These are phyloP conservation scores for Sphaerophoria rueppellii DNA, from an alignment of 2,888 invertebrate genomes.

Conservation along the genomic window DNA sequence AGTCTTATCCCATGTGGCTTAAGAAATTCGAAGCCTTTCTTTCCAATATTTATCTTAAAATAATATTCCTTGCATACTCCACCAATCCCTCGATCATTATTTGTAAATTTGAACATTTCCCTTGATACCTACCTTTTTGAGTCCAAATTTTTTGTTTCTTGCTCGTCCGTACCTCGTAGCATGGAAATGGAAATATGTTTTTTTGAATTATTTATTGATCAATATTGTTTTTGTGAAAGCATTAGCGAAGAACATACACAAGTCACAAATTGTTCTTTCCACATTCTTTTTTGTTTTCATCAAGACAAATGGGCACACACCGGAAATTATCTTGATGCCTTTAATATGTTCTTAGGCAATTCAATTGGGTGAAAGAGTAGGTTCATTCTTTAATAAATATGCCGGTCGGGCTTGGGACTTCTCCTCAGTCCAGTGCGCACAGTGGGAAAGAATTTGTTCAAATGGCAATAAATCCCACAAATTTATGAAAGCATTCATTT, in stretches of 20 bases:
- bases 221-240: constrained; percentile 25
- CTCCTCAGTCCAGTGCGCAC: neutral
- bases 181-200: neutral
- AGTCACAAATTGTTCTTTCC: neutral
- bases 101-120: neutral
- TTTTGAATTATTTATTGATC: constrained; percentile 26
- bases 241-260: constrained; percentile 20
- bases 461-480: too few species aligned
- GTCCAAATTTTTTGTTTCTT: too few species aligned
- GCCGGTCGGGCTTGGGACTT: neutral
- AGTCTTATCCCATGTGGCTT: too few species aligned
- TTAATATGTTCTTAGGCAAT: constrained; percentile 43
- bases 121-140: neutral
- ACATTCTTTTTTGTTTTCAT: constrained; percentile 20
- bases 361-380: constrained; percentile 32
- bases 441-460: neutral
- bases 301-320: constrained; percentile 42
- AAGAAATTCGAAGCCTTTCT: neutral
- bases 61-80: neutral
- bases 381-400: neutral
- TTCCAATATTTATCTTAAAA: neutral
- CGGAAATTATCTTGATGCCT: constrained; percentile 50
- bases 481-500: too few species aligned
- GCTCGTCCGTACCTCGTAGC: neutral
- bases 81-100: neutral